phyloP scores from a whole-genome alignment of 2,888 invertebrate species.

The Cinara cedri region DNA sequence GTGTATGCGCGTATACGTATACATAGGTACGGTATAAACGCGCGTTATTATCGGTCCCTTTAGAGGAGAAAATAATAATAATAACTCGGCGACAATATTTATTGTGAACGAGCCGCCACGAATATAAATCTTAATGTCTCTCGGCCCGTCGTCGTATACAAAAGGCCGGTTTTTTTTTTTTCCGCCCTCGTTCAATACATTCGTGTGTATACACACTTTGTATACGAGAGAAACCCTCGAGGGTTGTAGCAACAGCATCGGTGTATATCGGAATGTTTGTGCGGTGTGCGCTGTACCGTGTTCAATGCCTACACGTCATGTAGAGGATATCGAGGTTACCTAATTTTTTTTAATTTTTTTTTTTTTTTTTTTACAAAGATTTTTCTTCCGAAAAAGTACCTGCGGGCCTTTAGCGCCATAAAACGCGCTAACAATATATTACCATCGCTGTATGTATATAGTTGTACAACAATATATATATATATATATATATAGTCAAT shows the following conservation, averaged over 20 bases:
- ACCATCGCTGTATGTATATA: not conserved
- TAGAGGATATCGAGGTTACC: slow-evolving; percentile 48
- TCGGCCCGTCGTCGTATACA: slow-evolving; percentile 20
- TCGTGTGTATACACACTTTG: not conserved
- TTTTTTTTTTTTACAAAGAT: not conserved
- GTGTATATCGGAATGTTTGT: slow-evolving; percentile 42
- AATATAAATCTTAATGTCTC: slow-evolving; percentile 54
- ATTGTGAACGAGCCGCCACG: slow-evolving; percentile 37
- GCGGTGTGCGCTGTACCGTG: no score
- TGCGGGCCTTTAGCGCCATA: slow-evolving; percentile 49
- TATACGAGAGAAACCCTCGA: slow-evolving; percentile 9
- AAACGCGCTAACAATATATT: slow-evolving; percentile 35
- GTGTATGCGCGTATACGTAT: no score
- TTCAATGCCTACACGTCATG: not conserved
- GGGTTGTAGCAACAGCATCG: slow-evolving; percentile 20
- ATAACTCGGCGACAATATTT: slow-evolving; percentile 50
- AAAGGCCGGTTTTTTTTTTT: slow-evolving; percentile 29
- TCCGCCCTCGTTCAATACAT: slow-evolving; percentile 12
- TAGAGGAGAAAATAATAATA: slow-evolving; percentile 40
- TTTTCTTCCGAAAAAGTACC: not conserved
- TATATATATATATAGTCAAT: not conserved
- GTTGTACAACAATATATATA: no score
- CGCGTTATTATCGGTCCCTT: slow-evolving; percentile 49
- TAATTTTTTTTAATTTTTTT: slow-evolving; percentile 45
- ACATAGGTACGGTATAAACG: no score